Evolutionary conservation across 1,140 invertebrate species (phyloP).

Genomic region (Maniola jurtina): DNA sequence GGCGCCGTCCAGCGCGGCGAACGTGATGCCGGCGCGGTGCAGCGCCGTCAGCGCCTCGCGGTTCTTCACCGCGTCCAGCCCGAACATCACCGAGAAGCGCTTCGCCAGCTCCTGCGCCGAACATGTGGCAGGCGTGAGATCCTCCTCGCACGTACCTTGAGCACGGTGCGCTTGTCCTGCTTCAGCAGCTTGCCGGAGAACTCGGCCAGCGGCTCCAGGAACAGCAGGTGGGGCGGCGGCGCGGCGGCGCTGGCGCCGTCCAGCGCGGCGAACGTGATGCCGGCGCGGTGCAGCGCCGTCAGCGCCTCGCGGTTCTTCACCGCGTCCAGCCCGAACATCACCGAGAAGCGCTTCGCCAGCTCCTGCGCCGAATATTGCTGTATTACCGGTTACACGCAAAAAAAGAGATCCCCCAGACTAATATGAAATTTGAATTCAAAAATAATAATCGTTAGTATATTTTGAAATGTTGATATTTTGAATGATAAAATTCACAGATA

Average conservation of each 20-base stretch:
- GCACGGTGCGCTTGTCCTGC: slow-evolving; percentile 96
- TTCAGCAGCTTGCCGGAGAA: slow-evolving; percentile 98
- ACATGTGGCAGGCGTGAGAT: too few species aligned
- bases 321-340: slow-evolving; percentile 90
- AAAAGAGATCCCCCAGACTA: too few species aligned
- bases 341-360: slow-evolving; percentile 96
- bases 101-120: slow-evolving; percentile 91
- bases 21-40: slow-evolving; percentile 95
- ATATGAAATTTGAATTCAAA: too few species aligned
- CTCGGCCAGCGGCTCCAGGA: slow-evolving; percentile 96
- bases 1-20: slow-evolving; percentile 88
- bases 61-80: slow-evolving; percentile 98
- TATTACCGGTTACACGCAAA: too few species aligned
- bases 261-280: slow-evolving; percentile 93
- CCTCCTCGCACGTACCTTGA: slow-evolving; percentile 40
- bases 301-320: slow-evolving; percentile 98
- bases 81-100: slow-evolving; percentile 97
- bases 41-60: slow-evolving; percentile 97
- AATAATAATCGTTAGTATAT: too few species aligned
- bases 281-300: slow-evolving; percentile 95
- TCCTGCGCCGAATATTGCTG: slow-evolving; percentile 80
- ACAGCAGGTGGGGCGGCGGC: slow-evolving; percentile 91
- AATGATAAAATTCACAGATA: too few species aligned
- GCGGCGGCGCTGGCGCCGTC: slow-evolving; percentile 85
- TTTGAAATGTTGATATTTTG: too few species aligned